Base-by-base conservation (phyloP, 2,113 vertebrate genomes). In the Felis chaus region DNA sequence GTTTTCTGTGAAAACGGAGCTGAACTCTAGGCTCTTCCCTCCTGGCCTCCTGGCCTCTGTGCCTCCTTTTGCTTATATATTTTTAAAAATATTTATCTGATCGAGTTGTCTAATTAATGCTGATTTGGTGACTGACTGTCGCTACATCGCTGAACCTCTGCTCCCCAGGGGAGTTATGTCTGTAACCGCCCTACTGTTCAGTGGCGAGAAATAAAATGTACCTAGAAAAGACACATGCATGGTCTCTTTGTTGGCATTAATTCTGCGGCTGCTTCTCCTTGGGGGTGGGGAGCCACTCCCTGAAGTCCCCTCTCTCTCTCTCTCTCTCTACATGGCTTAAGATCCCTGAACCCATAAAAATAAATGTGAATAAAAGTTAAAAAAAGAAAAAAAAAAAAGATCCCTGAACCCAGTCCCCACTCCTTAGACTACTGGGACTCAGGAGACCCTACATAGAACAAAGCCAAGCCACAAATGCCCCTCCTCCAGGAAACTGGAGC, bases 1-100 rank as follows among this genome's bases (percentile, higher is more conserved):
- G 93, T 98, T 98, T 98, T 98, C 98, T 91, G 68, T 98, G 98
- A 98, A 98, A 98, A 98, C 41, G 13, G 85, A 97, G 71, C 78
- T 95, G 91, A 96, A 66, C 29, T 48, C 1, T 9, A 78, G 78
- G 88, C n/a, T 66, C 12, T 48, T 87, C 55, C 81, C 55, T 66
- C 27, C 41, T 23, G 41, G 88, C 80, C 78, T 95, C 93, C 63
- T 5, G n/a, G 80, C 23, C 94, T 87, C 71, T 27, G 63, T 31
- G 76, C 85, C 91, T 97, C 88, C 73, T 65, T 93, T 91, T 93
- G 97, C 95, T 97, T 91, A 36, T 71, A 69, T 96, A 61, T 95
- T 95, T 93, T 33, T 76, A 73, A 95, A 79, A 80, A 68, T 92
- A 97, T 96, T 96, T 94, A 97, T 97, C 69, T 92, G 95, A 97